Base-by-base conservation (phyloP, 1,140 invertebrate genomes). In the Drosophila gunungcola region DNA sequence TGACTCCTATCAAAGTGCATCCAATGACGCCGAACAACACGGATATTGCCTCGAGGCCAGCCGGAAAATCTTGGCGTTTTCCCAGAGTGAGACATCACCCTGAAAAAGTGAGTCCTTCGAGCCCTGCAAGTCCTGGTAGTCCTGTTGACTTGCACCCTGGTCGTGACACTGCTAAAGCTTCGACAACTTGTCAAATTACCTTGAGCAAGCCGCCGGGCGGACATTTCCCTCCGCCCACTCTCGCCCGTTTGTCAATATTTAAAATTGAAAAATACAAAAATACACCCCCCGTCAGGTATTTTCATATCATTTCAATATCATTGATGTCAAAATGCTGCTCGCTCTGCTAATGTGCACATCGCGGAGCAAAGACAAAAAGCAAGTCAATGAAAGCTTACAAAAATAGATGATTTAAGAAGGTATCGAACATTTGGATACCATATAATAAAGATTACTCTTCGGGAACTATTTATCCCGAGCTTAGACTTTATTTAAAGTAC, bases 111-210 rank as follows among this genome's bases (percentile, higher is more conserved):
- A 16, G 16, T 43, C 42, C 42, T 39, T 11, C 12, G 48, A 16
- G 16, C 21, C 42, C 42, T 39, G 38, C 12, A 12, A 39, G 11
- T 39, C 10, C 48, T 32, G 46, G 7, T 2, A 51, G 48, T 63
- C 58, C 72, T 80, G 72, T 81, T 80, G 62, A 76, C 77, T 73
- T 67, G 60, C 75, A 73, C 55, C 69, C 54, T 41, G 65, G 34
- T 53, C 58, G 64, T 70, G 80, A 74, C 80, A 81, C 64, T 25
- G 80, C 74, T 63, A 80, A 79, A 63, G 73, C 83, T 89, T 88
- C 83, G 83, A 89, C 83, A 83, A 88, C 76, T 88, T 88, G 83
- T 88, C 83, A 88, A 88, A 89, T 88, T 88, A 89, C 83, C 84
- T 79, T 76, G 74, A 82, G 83, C 80, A 57, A 73, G 65, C 60